phyloP scores from a whole-genome alignment of 2,797 vertebrate genomes.

The Acanthurus lineatus region DNA sequence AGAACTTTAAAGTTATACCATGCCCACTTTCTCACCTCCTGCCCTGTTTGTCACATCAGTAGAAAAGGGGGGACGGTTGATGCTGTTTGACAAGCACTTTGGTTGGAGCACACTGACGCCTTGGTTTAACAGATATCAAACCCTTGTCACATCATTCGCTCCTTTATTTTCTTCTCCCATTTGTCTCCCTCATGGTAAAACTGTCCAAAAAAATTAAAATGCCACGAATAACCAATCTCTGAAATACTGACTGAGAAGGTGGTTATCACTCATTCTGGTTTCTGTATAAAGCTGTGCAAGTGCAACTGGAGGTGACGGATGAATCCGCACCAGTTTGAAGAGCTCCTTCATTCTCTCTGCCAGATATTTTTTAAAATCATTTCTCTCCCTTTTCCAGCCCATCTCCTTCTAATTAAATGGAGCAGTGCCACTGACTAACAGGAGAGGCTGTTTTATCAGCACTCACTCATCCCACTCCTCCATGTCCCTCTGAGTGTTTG shows the following conservation, averaged over 20 bases:
- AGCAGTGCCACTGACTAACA: slow-evolving; percentile 88
- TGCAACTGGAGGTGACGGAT: slow-evolving; percentile 51
- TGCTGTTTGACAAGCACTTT: slow-evolving; percentile 5
- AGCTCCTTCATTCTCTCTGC: slow-evolving; percentile 58
- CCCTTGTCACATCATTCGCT: background rate
- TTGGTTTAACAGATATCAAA: slow-evolving; percentile 26
- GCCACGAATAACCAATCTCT: slow-evolving; percentile 39
- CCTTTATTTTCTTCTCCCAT: background rate
- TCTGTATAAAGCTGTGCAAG: slow-evolving; percentile 22
- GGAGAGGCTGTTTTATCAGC: slow-evolving; percentile 94
- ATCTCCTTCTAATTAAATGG: slow-evolving; percentile 97
- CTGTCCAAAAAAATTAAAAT: slow-evolving; percentile 11
- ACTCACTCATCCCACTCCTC: slow-evolving; percentile 83
- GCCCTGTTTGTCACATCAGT: background rate
- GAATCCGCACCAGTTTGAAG: slow-evolving; percentile 57
- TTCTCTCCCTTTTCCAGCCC: slow-evolving; percentile 63
- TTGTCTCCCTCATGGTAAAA: slow-evolving; percentile 1
- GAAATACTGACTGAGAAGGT: slow-evolving; percentile 29
- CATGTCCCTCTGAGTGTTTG: slow-evolving; percentile 56
- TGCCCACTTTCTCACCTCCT: background rate
- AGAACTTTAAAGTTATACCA: background rate
- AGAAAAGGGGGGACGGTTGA: background rate
- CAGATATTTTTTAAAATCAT: slow-evolving; percentile 50
- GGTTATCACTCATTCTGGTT: slow-evolving; percentile 34
- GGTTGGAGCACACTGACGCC: background rate